Conservation (phyloP, 1,140 invertebrate genomes). For the Neomicropteryx cornuta region DNA sequence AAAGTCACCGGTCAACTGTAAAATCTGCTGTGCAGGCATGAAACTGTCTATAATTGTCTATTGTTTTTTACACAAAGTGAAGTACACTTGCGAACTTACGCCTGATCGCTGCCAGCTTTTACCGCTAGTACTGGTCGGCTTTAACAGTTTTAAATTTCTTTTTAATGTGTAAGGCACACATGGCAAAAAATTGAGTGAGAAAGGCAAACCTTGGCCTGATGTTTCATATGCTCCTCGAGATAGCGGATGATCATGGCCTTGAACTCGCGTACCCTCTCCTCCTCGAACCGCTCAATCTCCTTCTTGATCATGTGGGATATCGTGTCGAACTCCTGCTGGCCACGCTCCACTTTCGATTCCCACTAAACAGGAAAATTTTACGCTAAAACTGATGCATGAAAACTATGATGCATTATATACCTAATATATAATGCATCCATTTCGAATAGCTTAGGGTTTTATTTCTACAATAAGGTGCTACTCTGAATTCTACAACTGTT, state of each 20-base stretch:
- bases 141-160: not conserved
- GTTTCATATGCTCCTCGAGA: conserved; percentile 86
- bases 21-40: not conserved
- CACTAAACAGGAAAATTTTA: conserved; percentile 50
- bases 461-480: too few relatives aligned
- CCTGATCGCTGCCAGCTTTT: too few relatives aligned
- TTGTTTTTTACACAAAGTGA: too few relatives aligned
- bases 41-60: not conserved
- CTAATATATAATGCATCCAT: too few relatives aligned
- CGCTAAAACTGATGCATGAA: conserved; percentile 2
- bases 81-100: too few relatives aligned
- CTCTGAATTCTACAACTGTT: too few relatives aligned
- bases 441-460: too few relatives aligned
- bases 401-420: not conserved
- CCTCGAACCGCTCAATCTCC: conserved; percentile 89
- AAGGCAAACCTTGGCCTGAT: conserved; percentile 77
- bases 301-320: conserved; percentile 95
- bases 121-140: not conserved
- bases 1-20: too few relatives aligned
- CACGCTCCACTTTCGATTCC: conserved; percentile 91
- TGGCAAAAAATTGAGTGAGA: not conserved
- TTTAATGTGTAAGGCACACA: not conserved
- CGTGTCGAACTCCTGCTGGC: conserved; percentile 92
- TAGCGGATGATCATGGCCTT: conserved; percentile 83
- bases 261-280: conserved; percentile 81